Evolutionary conservation across 2,797 vertebrate genomes (phyloP).

Genomic region (Lycodopsis pacificus): DNA sequence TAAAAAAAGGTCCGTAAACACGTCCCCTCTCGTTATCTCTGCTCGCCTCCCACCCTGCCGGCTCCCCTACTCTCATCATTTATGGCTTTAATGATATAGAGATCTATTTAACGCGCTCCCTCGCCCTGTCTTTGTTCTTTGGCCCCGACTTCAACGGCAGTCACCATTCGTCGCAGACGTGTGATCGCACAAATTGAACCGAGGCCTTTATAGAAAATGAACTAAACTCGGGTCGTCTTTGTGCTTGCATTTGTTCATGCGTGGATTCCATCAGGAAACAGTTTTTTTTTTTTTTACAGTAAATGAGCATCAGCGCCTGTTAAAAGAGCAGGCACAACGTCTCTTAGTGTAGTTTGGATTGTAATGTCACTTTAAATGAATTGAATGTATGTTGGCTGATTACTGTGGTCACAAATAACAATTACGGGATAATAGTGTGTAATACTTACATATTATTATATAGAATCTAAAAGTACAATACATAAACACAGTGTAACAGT

Average conservation of each 20-base stretch:
- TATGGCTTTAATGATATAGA: conserved; percentile 56
- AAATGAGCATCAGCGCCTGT: background rate
- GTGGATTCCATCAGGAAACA: background rate
- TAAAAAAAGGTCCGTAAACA: conserved; percentile 63
- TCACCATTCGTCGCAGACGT: conserved; percentile 46
- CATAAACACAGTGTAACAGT: background rate
- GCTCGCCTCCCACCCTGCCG: background rate
- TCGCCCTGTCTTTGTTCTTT: conserved; percentile 21
- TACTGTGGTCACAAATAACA: background rate
- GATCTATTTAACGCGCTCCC: conserved; percentile 46
- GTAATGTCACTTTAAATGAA: background rate
- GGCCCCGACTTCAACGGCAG: conserved; percentile 29
- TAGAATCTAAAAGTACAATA: no score
- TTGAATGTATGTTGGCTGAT: background rate
- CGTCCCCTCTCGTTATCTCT: conserved; percentile 37
- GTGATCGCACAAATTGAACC: conserved; percentile 17
- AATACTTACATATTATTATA: background rate
- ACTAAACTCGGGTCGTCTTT: background rate
- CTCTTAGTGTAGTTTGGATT: background rate
- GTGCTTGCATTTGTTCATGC: background rate
- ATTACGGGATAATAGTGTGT: background rate
- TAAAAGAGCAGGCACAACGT: background rate
- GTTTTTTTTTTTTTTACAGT: background rate
- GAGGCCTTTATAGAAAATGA: background rate
- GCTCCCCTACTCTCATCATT: conserved; percentile 35